These are phyloP conservation scores for Volucella zonaria DNA, from an alignment of 2,888 invertebrate genomes.

Conservation along the genomic window DNA sequence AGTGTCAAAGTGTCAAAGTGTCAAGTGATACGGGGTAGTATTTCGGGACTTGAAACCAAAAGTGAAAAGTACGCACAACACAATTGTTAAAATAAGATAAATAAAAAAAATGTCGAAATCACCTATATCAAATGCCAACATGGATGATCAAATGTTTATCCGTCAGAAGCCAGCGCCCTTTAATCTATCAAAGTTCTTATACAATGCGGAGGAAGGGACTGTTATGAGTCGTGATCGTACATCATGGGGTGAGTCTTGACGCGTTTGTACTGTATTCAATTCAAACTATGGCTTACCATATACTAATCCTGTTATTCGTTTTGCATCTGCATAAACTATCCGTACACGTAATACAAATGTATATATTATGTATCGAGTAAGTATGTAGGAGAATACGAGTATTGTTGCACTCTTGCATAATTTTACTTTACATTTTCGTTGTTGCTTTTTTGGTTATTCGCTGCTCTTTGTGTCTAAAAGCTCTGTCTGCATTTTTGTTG, in stretches of 20 bases:
- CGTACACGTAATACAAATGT: not conserved
- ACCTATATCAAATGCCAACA: constrained; percentile 76
- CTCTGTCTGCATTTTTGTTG: constrained; percentile 42
- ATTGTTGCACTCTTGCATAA: constrained; percentile 55
- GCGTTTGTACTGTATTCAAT: not conserved
- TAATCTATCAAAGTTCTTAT: constrained; percentile 81
- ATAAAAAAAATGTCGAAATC: constrained; percentile 79
- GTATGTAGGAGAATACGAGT: not conserved
- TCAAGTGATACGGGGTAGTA: not conserved
- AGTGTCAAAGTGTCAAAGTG: constrained; percentile 7
- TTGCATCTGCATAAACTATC: not conserved
- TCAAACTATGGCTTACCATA: not conserved
- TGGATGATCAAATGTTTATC: constrained; percentile 79
- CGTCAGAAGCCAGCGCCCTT: constrained; percentile 80
- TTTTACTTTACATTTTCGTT: constrained; percentile 31
- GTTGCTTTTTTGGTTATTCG: constrained; percentile 9
- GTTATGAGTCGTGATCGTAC: constrained; percentile 85
- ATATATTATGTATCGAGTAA: not conserved
- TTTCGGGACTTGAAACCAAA: not conserved
- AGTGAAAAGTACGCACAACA: not conserved
- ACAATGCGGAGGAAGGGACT: constrained; percentile 85
- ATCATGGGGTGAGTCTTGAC: constrained; percentile 86
- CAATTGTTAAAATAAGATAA: constrained; percentile 1
- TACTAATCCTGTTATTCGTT: not conserved
- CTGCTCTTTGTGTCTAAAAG: constrained; percentile 32